Percentiles rank a stretch among this genome's conserved stretches.
These are phyloP conservation scores for Oostethus manadensis DNA, from an alignment of 2,113 vertebrate species.

Conservation along the genomic window DNA sequence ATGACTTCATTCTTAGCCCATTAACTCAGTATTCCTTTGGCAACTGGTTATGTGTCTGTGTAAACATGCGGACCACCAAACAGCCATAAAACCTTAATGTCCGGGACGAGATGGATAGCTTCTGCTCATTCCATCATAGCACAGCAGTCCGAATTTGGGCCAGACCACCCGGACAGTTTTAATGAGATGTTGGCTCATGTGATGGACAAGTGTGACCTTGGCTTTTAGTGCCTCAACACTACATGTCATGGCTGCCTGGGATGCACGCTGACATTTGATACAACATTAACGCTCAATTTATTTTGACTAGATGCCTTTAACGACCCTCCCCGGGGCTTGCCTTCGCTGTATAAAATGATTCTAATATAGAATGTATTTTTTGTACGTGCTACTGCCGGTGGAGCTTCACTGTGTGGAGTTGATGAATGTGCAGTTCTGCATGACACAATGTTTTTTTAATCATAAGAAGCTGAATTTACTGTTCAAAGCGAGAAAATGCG, in stretches of 20 bases:
- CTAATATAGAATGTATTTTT: not conserved
- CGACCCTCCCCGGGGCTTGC: not conserved
- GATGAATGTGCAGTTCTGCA: not conserved
- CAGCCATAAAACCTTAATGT: not conserved
- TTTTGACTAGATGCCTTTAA: not conserved
- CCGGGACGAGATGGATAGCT: not conserved
- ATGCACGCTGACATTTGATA: conserved; percentile 18
- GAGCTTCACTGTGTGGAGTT: not conserved
- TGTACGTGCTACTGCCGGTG: too few relatives aligned
- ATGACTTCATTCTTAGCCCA: too few relatives aligned
- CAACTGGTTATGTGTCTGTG: too few relatives aligned
- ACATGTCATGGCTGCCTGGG: conserved; percentile 20
- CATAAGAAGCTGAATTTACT: not conserved
- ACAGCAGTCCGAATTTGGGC: conserved; percentile 21
- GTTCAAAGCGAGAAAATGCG: not conserved
- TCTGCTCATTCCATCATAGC: not conserved
- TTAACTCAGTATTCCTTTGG: too few relatives aligned
- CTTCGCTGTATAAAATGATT: not conserved
- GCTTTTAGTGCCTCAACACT: conserved; percentile 12
- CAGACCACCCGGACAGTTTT: conserved; percentile 29
- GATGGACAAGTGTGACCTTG: conserved; percentile 33
- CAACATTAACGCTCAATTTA: not conserved
- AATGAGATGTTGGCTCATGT: conserved; percentile 39
- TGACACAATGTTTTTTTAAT: not conserved
- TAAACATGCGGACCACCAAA: not conserved